These are phyloP conservation scores for Isotomurus palustris DNA, from an alignment of 2,888 invertebrate species.

Conservation along the genomic window DNA sequence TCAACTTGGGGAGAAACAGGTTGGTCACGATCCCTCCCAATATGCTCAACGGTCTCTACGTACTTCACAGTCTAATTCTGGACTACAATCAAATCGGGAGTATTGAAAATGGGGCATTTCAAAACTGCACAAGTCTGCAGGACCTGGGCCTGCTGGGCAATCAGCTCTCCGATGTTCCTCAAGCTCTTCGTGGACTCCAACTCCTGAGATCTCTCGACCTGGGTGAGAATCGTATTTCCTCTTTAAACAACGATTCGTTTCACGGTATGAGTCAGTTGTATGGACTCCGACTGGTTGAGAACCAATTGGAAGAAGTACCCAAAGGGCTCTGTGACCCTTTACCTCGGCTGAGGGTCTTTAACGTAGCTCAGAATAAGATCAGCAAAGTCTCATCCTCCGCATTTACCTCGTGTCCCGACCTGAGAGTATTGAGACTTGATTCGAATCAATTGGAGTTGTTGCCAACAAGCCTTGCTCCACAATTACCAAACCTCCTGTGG, in stretches of 20 bases:
- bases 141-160: slow-evolving; percentile 73
- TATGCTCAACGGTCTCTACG: slow-evolving; percentile 68
- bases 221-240: slow-evolving; percentile 72
- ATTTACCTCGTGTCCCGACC: slow-evolving; percentile 66
- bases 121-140: slow-evolving; percentile 71
- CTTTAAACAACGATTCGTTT: slow-evolving; percentile 67
- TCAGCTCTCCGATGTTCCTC: slow-evolving; percentile 64
- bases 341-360: slow-evolving; percentile 69
- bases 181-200: slow-evolving; percentile 64
- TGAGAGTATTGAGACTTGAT: slow-evolving; percentile 71
- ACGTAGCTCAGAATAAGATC: slow-evolving; percentile 74
- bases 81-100: slow-evolving; percentile 68
- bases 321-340: slow-evolving; percentile 68
- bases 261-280: slow-evolving; percentile 68
- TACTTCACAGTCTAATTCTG: slow-evolving; percentile 66
- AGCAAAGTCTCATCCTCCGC: slow-evolving; percentile 71
- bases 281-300: slow-evolving; percentile 72
- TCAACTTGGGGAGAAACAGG: slow-evolving; percentile 68
- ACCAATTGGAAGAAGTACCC: slow-evolving; percentile 70
- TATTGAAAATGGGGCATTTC: slow-evolving; percentile 66
- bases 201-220: slow-evolving; percentile 72
- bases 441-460: slow-evolving; percentile 69
- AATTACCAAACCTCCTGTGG: slow-evolving; percentile 65
- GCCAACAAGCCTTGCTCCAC: slow-evolving; percentile 38
- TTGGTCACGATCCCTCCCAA: slow-evolving; percentile 64